Conservation (phyloP, 2,113 vertebrate species). For the Lipotes vexillifer region DNA sequence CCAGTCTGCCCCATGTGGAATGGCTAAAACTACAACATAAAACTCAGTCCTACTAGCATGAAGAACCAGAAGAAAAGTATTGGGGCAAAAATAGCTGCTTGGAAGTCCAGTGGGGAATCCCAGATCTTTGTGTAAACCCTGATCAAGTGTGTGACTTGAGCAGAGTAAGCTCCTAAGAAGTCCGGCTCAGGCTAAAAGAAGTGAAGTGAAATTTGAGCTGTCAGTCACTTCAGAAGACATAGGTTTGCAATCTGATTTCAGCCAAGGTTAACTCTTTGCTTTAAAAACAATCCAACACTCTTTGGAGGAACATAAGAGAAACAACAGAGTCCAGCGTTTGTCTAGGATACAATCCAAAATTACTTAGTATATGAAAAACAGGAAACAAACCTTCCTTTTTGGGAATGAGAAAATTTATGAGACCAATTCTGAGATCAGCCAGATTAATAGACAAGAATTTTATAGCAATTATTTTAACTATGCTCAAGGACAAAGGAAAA, state of each 20-base stretch:
- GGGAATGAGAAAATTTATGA: neutral
- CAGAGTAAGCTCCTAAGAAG: neutral
- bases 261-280: neutral
- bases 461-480: neutral
- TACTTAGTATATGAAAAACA: neutral
- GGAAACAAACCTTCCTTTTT: neutral
- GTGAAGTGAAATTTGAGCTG: neutral
- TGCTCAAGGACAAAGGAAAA: neutral
- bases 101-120: neutral
- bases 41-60: neutral
- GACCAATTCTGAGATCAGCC: neutral
- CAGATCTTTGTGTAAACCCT: neutral
- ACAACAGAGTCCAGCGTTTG: neutral
- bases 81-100: neutral
- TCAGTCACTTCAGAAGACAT: neutral
- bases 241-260: neutral
- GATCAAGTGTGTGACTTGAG: neutral
- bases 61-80: neutral
- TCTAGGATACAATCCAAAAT: neutral
- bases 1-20: neutral
- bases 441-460: neutral
- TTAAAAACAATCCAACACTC: neutral
- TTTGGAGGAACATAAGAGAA: neutral
- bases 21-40: neutral
- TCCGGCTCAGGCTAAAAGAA: neutral